These are phyloP conservation scores for Polyommatus iphigenia DNA, from an alignment of 2,888 invertebrate species.

Conservation along the genomic window DNA sequence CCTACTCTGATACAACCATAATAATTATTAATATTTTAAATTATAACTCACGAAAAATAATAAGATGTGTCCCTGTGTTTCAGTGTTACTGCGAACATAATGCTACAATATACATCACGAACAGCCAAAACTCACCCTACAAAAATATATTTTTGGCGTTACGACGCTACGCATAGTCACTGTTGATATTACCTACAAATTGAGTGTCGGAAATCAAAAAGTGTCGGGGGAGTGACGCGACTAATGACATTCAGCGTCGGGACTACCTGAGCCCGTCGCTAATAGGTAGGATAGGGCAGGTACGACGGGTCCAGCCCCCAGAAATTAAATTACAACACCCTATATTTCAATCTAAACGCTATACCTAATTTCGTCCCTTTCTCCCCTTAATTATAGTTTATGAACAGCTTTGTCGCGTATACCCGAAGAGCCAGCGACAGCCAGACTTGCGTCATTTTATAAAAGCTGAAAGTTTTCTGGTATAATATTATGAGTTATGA, in stretches of 20 bases:
- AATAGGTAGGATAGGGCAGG: slow-evolving; percentile 46
- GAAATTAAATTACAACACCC: slow-evolving; percentile 68
- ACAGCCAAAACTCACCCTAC: background rate
- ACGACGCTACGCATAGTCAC: no score
- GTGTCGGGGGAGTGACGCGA: background rate
- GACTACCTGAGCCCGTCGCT: slow-evolving; percentile 44
- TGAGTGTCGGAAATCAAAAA: slow-evolving; percentile 35
- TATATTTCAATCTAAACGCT: slow-evolving; percentile 74
- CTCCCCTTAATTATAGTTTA: slow-evolving; percentile 47
- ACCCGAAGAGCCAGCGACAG: no score
- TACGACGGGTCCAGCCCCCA: slow-evolving; percentile 58
- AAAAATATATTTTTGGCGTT: no score
- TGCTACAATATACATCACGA: no score
- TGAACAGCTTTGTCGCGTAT: slow-evolving; percentile 49
- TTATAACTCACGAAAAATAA: no score
- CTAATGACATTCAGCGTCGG: background rate
- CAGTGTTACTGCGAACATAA: no score
- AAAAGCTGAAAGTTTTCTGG: no score
- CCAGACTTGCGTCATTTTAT: no score
- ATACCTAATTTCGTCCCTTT: slow-evolving; percentile 56
- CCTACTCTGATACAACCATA: no score
- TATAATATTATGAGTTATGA: no score
- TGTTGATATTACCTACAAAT: slow-evolving; percentile 52
- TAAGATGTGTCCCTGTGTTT: no score
- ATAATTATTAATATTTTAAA: no score